phyloP scores from a whole-genome alignment of 2,113 vertebrate species.

The Gymnobelideus leadbeateri region DNA sequence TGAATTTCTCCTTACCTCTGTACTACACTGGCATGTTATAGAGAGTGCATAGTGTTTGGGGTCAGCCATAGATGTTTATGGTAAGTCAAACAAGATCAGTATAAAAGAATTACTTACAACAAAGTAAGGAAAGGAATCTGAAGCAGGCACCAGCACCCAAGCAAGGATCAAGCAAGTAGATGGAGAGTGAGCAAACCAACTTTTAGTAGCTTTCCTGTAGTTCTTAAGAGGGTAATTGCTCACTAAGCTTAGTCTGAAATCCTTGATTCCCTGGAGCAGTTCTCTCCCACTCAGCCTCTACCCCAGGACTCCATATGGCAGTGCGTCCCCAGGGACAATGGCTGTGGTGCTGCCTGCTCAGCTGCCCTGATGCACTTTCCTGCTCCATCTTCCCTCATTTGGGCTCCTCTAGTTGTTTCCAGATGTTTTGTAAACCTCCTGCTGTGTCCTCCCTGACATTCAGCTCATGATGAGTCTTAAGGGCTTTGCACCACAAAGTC shows the following conservation, averaged over 20 bases:
- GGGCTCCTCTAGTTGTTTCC: background rate
- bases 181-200: background rate
- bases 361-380: background rate
- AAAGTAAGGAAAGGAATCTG: background rate
- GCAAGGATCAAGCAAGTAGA: background rate
- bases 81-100: background rate
- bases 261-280: background rate
- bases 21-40: background rate
- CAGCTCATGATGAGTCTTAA: background rate
- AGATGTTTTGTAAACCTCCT: background rate
- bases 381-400: background rate
- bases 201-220: background rate
- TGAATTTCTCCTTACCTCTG: background rate
- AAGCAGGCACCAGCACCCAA: background rate
- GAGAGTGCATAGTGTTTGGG: background rate
- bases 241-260: background rate
- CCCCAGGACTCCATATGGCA: background rate
- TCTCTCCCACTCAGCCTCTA: background rate
- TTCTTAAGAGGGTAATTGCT: background rate
- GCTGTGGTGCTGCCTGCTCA: background rate
- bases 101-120: background rate
- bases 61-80: background rate
- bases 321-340: background rate
- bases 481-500: background rate
- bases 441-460: background rate